Base-by-base conservation (phyloP, 2,888 invertebrate species). In the Cryptops parisi region DNA sequence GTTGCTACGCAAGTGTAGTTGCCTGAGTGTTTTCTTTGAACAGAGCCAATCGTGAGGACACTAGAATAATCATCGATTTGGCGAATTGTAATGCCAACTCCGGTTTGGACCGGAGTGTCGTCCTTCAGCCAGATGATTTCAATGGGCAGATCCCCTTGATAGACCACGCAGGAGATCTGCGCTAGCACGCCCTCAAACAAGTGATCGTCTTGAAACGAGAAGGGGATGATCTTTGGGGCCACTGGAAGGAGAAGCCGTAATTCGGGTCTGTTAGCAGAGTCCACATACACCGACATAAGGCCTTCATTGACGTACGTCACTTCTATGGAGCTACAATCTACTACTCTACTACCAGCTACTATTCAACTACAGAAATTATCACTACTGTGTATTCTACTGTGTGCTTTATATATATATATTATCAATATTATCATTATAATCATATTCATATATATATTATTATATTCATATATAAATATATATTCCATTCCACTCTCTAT, bases 1-100 rank as follows among this genome's bases (percentile, higher is more conserved):
- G 46, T 25, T 12, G 57, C 55, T 33, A 55, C 49, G 48, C 57
- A 56, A 27, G 55, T 53, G 52, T 55, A 57, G 60, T 67, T 67
- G 12, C 68, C 68, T 48, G 65, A 63, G 60, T 68, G 68, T 52
- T 57, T 60, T 3, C 65, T 65, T 44, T 60, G 62, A 24, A 64
- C 67, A 53, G 64, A 61, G 41, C 62, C 63, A 38, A 68, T 67
- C 17, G 64, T 64, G 54, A 68, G 58, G 52, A 63, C 60, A 55
- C 65, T 67, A 53, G 64, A 64, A 57, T 64, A 67, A 2, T 62
- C 55, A 17, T 64, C 65, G 21, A 62, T 61, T 53, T 63, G 53
- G 47, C 53, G 53, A 19, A 53, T 26, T 21, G 57, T 55, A 26
- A 59, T 52, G 21, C 58, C 57, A 21, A 41, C 26, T 43, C 55